Evolutionary conservation across 2,113 vertebrate species (phyloP).

Genomic region (Meles meles): DNA sequence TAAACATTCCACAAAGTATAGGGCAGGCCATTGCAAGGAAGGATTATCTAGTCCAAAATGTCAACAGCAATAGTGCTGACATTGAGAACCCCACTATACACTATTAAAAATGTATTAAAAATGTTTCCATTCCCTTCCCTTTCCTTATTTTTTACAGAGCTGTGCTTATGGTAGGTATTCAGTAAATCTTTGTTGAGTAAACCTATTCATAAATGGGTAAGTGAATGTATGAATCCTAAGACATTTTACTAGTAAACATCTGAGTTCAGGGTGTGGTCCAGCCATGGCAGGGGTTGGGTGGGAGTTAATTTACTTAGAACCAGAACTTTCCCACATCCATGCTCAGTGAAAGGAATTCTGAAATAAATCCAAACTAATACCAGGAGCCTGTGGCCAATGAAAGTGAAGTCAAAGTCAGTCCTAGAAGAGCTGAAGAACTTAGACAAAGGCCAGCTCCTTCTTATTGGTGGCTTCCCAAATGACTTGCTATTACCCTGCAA

Average conservation of each 20-base stretch:
- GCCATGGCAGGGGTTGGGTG: background rate
- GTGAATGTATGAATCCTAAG: background rate
- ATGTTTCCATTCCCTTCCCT: background rate
- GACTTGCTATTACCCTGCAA: background rate
- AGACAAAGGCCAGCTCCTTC: background rate
- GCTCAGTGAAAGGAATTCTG: background rate
- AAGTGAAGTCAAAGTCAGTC: background rate
- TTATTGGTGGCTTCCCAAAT: background rate
- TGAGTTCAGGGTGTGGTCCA: background rate
- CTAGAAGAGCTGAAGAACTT: background rate
- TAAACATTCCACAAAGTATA: background rate
- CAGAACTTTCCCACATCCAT: background rate
- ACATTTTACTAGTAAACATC: background rate
- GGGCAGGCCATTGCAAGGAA: background rate
- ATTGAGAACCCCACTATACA: background rate
- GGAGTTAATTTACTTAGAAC: background rate
- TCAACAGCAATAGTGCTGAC: background rate
- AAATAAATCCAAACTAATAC: background rate
- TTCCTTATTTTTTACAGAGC: background rate
- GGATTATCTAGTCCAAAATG: background rate
- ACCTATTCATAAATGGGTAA: background rate
- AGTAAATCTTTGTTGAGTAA: background rate
- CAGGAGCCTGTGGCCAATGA: background rate
- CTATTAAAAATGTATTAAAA: background rate
- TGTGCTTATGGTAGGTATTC: background rate